phyloP scores from a whole-genome alignment of 2,888 invertebrate species.

The Ypsolopha scabrella region DNA sequence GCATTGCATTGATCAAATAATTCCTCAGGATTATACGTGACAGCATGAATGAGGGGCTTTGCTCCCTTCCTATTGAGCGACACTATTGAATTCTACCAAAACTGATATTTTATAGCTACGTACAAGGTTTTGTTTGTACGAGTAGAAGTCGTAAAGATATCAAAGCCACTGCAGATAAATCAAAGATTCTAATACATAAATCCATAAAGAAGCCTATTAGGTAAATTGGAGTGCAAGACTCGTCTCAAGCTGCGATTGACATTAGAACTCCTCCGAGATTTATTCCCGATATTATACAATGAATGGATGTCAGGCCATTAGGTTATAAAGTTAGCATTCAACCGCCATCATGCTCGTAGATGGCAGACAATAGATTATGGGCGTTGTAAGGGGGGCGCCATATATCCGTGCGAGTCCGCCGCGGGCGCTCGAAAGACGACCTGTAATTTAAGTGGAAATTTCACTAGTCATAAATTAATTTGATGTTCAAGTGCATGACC shows the following conservation, averaged over 20 bases:
- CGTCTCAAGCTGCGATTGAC: background rate
- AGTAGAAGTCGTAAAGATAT: too few relatives aligned
- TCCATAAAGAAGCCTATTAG: background rate
- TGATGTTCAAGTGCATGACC: constrained; percentile 49
- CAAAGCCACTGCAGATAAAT: too few relatives aligned
- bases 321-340: background rate
- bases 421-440: constrained; percentile 9
- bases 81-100: too few relatives aligned
- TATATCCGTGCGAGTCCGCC: background rate
- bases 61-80: too few relatives aligned
- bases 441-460: constrained; percentile 41
- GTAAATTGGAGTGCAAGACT: background rate
- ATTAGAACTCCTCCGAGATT: background rate
- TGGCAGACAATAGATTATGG: background rate
- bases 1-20: too few relatives aligned
- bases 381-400: background rate
- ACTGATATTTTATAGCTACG: too few relatives aligned
- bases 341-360: background rate
- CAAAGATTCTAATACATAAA: background rate
- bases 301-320: background rate
- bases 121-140: too few relatives aligned
- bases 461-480: constrained; percentile 48
- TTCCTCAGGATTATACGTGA: too few relatives aligned
- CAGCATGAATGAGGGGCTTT: too few relatives aligned
- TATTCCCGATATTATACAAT: background rate